Evolutionary conservation across 1,140 invertebrate species (phyloP).

Genomic region (Sinella curviseta): DNA sequence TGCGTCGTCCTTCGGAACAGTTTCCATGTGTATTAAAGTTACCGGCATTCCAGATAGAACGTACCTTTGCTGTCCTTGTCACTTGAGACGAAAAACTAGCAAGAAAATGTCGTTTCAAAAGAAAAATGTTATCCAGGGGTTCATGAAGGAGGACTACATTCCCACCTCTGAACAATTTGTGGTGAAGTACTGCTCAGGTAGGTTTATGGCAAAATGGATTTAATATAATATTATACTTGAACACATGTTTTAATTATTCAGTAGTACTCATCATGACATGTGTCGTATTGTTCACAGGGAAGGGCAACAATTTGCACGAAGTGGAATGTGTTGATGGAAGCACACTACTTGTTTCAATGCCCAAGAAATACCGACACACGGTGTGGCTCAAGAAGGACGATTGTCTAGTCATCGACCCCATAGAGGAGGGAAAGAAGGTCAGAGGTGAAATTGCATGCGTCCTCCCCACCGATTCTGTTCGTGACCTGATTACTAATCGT

Average conservation of each 20-base stretch:
- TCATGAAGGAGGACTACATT: slow-evolving; percentile 42
- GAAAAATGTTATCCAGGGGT: slow-evolving; percentile 43
- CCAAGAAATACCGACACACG: slow-evolving; percentile 45
- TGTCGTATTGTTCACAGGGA: slow-evolving; percentile 21
- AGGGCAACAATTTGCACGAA: slow-evolving; percentile 45
- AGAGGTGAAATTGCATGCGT: slow-evolving; percentile 45
- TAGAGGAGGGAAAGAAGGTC: slow-evolving; percentile 46
- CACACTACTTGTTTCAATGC: slow-evolving; percentile 45
- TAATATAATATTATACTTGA: not conserved
- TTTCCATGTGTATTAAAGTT: too few relatives aligned
- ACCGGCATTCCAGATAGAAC: too few relatives aligned
- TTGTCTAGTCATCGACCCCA: slow-evolving; percentile 43
- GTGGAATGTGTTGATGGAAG: slow-evolving; percentile 33
- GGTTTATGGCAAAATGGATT: not conserved
- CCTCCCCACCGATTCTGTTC: slow-evolving; percentile 26
- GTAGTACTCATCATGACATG: not conserved
- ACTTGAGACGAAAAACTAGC: not conserved
- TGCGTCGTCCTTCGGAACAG: too few relatives aligned
- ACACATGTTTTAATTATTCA: not conserved
- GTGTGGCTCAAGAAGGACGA: slow-evolving; percentile 43
- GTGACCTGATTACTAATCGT: slow-evolving; percentile 31
- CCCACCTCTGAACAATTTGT: slow-evolving; percentile 35
- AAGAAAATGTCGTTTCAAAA: slow-evolving; percentile 42
- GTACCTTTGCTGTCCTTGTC: too few relatives aligned
- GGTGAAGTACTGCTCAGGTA: slow-evolving; percentile 42